phyloP scores from a whole-genome alignment of 1,140 invertebrate species.

The Platyscapa corneri region DNA sequence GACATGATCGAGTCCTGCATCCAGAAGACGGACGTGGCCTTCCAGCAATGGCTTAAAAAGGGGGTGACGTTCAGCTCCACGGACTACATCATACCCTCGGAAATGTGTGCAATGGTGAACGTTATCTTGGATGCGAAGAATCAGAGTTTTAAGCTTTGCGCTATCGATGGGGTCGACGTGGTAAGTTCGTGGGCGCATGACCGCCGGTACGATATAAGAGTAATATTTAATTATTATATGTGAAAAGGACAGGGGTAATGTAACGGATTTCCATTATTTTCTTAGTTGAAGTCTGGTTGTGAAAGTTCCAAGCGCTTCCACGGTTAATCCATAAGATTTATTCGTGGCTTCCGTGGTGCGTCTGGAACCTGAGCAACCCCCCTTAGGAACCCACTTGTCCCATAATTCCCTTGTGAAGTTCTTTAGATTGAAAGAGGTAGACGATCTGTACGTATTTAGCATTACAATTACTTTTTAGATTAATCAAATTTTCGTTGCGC shows the following conservation, averaged over 20 bases:
- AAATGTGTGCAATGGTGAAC: slow-evolving; percentile 99
- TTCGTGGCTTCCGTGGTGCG: slow-evolving; percentile 8
- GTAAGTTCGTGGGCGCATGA: slow-evolving; percentile 77
- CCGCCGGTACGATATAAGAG: slow-evolving; percentile 39
- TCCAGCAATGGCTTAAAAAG: slow-evolving; percentile 94
- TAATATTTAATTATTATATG: slow-evolving; percentile 43
- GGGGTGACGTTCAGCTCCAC: slow-evolving; percentile 85
- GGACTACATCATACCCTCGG: slow-evolving; percentile 97
- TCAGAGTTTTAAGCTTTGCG: slow-evolving; percentile 96
- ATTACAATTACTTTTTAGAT: slow-evolving; percentile 25
- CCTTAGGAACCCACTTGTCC: slow-evolving; percentile 8
- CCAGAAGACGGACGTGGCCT: slow-evolving; percentile 86
- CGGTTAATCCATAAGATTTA: not conserved
- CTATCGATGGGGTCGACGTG: slow-evolving; percentile 96
- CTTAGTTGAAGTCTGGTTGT: slow-evolving; percentile 43
- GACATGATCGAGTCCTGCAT: slow-evolving; percentile 99
- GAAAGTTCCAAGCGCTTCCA: slow-evolving; percentile 35
- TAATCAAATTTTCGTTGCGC: not conserved
- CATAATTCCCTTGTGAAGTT: slow-evolving; percentile 16
- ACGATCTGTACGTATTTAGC: slow-evolving; percentile 23
- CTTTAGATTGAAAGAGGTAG: slow-evolving; percentile 15
- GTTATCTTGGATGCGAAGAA: slow-evolving; percentile 96
- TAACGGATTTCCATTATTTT: slow-evolving; percentile 44
- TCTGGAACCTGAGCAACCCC: slow-evolving; percentile 17
- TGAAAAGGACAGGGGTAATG: slow-evolving; percentile 45